phyloP scores from a whole-genome alignment of 2,888 invertebrate species.

The Schizaphis graminum region DNA sequence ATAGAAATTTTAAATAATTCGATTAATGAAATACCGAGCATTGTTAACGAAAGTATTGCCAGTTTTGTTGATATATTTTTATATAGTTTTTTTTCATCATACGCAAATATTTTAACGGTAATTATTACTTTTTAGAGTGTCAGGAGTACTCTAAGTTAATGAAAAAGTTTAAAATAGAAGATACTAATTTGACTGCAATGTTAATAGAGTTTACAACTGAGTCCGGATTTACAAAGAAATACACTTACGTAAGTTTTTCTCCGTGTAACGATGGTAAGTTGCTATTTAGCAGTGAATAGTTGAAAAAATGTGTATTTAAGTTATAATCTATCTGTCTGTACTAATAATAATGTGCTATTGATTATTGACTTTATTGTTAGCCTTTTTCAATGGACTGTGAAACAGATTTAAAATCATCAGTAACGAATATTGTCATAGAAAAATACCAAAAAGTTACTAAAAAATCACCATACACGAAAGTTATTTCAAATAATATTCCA shows the following conservation, averaged over 20 bases:
- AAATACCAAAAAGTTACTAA: neutral
- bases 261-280: neutral
- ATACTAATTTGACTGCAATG: neutral
- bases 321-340: neutral
- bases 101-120: neutral
- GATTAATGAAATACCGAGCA: neutral
- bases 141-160: neutral
- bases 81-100: neutral
- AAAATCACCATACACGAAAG: neutral
- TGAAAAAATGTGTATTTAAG: neutral
- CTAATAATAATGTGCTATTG: neutral
- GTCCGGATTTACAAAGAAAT: neutral
- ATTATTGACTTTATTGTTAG: neutral
- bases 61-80: neutral
- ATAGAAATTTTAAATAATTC: neutral
- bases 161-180: neutral
- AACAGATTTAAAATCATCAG: neutral
- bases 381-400: neutral
- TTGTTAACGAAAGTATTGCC: neutral
- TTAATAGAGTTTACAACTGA: neutral
- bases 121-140: neutral
- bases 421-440: neutral
- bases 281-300: neutral
- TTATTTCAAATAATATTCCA: neutral
- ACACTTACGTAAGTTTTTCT: neutral